Evolutionary conservation across 2,888 invertebrate genomes (phyloP).

Genomic region (Drosophila niveifrons): DNA sequence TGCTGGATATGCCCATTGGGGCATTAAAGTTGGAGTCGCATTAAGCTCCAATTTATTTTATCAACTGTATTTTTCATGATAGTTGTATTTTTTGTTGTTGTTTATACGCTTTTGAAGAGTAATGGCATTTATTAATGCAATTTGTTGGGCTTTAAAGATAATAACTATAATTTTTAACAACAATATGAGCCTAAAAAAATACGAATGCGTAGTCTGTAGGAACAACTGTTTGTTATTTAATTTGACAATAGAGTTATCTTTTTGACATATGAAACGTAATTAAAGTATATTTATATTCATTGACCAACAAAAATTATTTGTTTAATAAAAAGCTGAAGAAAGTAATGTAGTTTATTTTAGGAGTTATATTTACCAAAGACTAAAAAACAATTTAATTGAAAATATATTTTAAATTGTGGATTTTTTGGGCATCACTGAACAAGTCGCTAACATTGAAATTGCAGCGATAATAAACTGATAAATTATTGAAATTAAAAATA

Average conservation of each 20-base stretch:
- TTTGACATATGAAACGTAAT: no score
- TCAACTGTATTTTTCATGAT: slow-evolving; percentile 19
- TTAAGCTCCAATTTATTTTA: slow-evolving; percentile 47
- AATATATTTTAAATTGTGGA: no score
- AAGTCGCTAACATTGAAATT: no score
- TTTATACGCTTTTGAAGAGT: background rate
- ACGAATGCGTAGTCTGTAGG: background rate
- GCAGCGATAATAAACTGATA: background rate
- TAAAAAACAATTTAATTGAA: no score
- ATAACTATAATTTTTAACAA: background rate
- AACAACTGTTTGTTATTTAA: no score
- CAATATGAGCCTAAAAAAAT: background rate
- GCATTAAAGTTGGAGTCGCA: slow-evolving; percentile 45
- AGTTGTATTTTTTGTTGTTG: slow-evolving; percentile 1
- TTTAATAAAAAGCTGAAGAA: no score
- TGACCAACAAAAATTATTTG: no score
- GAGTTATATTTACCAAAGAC: no score
- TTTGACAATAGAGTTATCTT: no score
- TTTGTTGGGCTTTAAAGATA: background rate
- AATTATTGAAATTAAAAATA: background rate
- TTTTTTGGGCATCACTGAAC: no score
- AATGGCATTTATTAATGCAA: background rate
- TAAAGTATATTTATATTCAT: no score
- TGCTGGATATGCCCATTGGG: slow-evolving; percentile 27
- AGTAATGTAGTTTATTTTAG: no score